Evolutionary conservation across 2,797 vertebrate genomes (phyloP).

Genomic region (Anguilla obscura): DNA sequence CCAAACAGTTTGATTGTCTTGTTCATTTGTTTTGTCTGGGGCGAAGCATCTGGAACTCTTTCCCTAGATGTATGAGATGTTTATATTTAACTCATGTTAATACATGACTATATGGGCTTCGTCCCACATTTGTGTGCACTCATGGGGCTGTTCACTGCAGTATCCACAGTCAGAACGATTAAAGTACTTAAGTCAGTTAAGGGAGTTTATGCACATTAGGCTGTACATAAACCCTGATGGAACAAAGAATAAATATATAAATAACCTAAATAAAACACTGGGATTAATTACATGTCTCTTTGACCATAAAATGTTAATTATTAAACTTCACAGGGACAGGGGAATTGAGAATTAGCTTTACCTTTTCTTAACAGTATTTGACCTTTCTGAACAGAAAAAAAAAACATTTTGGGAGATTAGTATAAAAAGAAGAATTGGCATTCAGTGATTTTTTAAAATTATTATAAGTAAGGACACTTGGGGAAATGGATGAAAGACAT

Average conservation of each 20-base stretch:
- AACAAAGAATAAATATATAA: too few species aligned
- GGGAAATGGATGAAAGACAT: neutral
- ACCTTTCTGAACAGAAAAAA: neutral
- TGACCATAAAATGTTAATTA: neutral
- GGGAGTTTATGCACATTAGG: neutral
- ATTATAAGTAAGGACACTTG: neutral
- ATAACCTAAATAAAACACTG: too few species aligned
- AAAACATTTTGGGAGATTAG: neutral
- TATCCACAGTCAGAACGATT: neutral
- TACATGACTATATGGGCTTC: neutral
- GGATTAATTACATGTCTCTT: too few species aligned
- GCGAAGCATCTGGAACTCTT: neutral
- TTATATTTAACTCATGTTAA: neutral
- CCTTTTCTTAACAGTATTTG: neutral
- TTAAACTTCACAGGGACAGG: neutral
- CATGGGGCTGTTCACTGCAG: neutral
- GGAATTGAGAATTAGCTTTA: neutral
- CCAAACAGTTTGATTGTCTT: neutral
- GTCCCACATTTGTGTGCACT: neutral
- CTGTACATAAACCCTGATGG: neutral
- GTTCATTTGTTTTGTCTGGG: neutral
- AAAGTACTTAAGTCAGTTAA: neutral
- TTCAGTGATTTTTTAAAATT: neutral
- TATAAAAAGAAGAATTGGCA: neutral
- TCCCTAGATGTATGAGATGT: neutral